A percentile compares a stretch with the other conserved stretches of the same genome.
These are phyloP conservation scores for Gambusia yucatana DNA, from an alignment of 2,797 vertebrate genomes.

Conservation along the genomic window DNA sequence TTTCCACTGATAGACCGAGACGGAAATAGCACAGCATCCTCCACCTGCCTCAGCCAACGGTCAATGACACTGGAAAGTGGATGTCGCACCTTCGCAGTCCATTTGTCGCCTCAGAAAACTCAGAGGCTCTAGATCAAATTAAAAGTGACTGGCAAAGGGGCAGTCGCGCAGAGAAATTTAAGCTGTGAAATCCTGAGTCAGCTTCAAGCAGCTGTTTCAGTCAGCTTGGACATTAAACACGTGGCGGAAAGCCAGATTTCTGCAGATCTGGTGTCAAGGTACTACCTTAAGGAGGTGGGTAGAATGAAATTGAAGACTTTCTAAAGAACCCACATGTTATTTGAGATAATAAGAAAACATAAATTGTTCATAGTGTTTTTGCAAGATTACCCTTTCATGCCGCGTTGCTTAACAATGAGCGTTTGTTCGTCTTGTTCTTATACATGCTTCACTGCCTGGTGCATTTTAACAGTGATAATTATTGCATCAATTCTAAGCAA, in stretches of 20 bases:
- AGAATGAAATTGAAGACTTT: conserved; percentile 23
- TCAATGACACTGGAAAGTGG: conserved; percentile 52
- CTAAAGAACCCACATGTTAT: conserved; percentile 27
- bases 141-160: conserved; percentile 47
- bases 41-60: conserved; percentile 46
- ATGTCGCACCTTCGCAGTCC: conserved; percentile 45
- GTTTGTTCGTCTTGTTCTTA: conserved; percentile 1
- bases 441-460: neutral
- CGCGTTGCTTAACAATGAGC: neutral
- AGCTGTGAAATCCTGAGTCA: conserved; percentile 72
- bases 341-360: conserved; percentile 28
- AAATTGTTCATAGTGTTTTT: conserved; percentile 25
- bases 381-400: neutral
- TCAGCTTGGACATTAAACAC: conserved; percentile 49
- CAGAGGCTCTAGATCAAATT: conserved; percentile 38
- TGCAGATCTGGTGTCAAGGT: conserved; percentile 45
- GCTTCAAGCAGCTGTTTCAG: conserved; percentile 70
- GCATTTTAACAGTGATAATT: neutral
- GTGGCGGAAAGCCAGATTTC: conserved; percentile 49
- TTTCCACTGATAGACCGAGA: conserved; percentile 58
- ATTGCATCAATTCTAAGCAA: neutral
- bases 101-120: conserved; percentile 40
- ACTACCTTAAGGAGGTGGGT: conserved; percentile 37
- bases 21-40: conserved; percentile 65
- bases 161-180: conserved; percentile 43